A percentile compares a stretch with the other conserved stretches of the same genome.
Evolutionary conservation across 2,888 invertebrate species (phyloP).

Genomic region (Drosophila algonquin): DNA sequence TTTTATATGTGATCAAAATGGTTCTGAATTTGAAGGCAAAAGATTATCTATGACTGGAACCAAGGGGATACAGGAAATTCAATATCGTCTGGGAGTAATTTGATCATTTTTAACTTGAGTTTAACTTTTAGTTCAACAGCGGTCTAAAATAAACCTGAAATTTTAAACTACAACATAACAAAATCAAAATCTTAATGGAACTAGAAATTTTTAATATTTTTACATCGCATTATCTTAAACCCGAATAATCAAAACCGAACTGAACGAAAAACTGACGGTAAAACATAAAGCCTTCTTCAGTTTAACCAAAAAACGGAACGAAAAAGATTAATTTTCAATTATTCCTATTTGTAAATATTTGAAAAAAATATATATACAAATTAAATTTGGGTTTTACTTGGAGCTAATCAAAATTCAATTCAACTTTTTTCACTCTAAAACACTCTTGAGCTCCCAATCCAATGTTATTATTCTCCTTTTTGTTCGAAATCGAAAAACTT

Average conservation of each 20-base stretch:
- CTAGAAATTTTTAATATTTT: neutral
- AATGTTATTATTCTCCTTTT: slow-evolving; percentile 50
- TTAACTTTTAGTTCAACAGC: neutral
- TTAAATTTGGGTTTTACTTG: neutral
- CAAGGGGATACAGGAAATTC: neutral
- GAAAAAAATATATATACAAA: neutral
- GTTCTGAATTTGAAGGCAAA: neutral
- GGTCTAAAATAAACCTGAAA: neutral
- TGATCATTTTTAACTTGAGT: neutral
- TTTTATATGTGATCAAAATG: neutral
- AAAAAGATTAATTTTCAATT: neutral
- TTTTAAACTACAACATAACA: neutral
- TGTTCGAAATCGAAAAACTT: slow-evolving; percentile 42
- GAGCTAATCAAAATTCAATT: neutral
- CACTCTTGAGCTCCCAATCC: slow-evolving; percentile 70
- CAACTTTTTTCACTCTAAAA: slow-evolving; percentile 79
- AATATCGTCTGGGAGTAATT: too few species aligned
- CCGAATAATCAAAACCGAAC: neutral
- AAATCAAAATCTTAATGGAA: too few species aligned
- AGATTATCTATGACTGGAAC: neutral
- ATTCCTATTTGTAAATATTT: neutral
- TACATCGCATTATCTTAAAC: neutral
- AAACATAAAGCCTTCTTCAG: neutral
- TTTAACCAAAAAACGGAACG: neutral
- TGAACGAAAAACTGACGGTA: neutral